Percentiles rank a stretch among this genome's conserved stretches.
These are phyloP conservation scores for Muntiacus reevesi DNA, from an alignment of 2,113 vertebrate genomes.

Conservation along the genomic window DNA sequence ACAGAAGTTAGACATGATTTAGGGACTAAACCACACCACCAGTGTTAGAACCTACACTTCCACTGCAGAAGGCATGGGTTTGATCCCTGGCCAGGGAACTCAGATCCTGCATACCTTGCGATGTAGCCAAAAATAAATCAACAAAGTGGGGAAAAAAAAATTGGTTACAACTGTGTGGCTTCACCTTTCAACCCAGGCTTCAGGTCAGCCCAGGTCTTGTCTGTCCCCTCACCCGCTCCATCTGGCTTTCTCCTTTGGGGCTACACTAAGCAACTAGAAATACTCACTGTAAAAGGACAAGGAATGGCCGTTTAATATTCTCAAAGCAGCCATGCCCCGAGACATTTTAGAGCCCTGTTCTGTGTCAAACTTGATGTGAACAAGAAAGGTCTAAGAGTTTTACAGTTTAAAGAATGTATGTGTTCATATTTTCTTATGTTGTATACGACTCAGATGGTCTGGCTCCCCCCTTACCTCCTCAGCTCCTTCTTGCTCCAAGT, in stretches of 20 bases:
- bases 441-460: neutral
- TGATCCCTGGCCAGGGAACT: neutral
- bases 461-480: neutral
- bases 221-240: neutral
- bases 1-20: neutral
- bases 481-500: neutral
- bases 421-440: neutral
- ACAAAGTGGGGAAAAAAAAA: neutral
- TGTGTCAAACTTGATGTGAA: neutral
- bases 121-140: neutral
- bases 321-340: neutral
- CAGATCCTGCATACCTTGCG: accelerated
- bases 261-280: neutral
- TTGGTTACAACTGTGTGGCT: neutral
- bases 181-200: neutral
- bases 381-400: neutral
- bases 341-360: neutral
- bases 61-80: neutral
- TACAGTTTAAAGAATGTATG: neutral
- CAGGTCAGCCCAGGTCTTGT: neutral
- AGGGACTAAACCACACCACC: neutral
- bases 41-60: neutral
- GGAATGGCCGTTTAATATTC: neutral
- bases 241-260: neutral
- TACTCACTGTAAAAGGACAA: neutral